Conservation (phyloP, 2,797 vertebrate species). For the Sebastes nivosus region DNA sequence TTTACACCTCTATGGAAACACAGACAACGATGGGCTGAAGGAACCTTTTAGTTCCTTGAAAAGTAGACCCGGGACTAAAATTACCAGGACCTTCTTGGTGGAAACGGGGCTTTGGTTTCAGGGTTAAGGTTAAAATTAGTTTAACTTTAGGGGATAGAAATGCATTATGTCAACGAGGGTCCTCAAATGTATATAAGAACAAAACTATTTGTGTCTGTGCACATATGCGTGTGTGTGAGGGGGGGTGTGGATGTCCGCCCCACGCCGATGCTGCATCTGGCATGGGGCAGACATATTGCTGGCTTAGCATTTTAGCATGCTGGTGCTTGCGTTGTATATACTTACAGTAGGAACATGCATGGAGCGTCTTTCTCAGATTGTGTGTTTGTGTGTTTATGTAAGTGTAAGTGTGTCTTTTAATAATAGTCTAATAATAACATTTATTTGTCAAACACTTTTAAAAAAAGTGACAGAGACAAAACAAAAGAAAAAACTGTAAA, state of each 20-base stretch:
- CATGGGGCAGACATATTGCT: slow-evolving; percentile 35
- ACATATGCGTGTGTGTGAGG: not conserved
- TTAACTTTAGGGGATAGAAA: not conserved
- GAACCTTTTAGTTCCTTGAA: too few species aligned
- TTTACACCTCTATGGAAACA: too few species aligned
- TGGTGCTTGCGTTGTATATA: slow-evolving; percentile 45
- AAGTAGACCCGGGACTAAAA: too few species aligned
- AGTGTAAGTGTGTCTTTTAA: not conserved
- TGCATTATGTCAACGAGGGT: not conserved
- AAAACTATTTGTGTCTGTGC: slow-evolving; percentile 2
- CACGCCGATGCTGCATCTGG: slow-evolving; percentile 50
- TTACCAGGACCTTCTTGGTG: too few species aligned
- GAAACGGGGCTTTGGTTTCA: not conserved
- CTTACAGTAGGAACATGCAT: not conserved
- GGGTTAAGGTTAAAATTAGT: not conserved
- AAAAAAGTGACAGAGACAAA: not conserved
- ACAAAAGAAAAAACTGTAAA: not conserved
- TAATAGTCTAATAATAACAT: not conserved
- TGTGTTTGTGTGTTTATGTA: not conserved
- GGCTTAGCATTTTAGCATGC: slow-evolving; percentile 52
- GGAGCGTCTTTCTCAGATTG: slow-evolving; percentile 3
- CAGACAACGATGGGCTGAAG: too few species aligned
- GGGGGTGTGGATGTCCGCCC: not conserved
- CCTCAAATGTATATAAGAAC: not conserved
- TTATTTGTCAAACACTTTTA: not conserved